These are phyloP conservation scores for Pseudotriccus pelzelni DNA, from an alignment of 2,797 vertebrate species.

Conservation along the genomic window DNA sequence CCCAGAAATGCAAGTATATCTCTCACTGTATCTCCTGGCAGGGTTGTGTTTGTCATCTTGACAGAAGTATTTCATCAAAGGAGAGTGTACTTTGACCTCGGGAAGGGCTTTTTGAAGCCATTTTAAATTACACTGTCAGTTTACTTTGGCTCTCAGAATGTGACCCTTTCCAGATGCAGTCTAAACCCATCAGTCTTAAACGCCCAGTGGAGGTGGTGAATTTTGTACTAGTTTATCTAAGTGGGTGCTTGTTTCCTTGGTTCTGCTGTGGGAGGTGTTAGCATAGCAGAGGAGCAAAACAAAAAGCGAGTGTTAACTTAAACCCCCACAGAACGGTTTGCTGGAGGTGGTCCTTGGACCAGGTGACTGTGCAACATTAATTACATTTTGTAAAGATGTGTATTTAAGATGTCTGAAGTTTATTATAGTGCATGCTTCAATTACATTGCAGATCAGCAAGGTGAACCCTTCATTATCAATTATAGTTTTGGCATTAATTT, in stretches of 20 bases:
- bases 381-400: background rate
- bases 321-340: background rate
- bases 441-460: background rate
- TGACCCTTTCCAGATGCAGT: background rate
- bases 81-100: background rate
- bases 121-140: background rate
- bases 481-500: background rate
- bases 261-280: constrained; percentile 26
- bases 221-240: background rate
- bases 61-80: background rate
- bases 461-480: background rate
- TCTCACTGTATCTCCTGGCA: background rate
- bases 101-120: background rate
- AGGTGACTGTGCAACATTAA: background rate
- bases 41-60: background rate
- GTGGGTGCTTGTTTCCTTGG: background rate
- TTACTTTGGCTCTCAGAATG: background rate
- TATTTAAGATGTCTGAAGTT: background rate
- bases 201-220: background rate
- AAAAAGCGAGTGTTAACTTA: background rate
- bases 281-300: background rate
- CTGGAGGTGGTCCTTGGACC: background rate
- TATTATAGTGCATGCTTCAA: fast-evolving
- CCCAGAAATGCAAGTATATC: background rate
- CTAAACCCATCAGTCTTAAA: background rate